These are phyloP conservation scores for Bibio marci DNA, from an alignment of 2,888 invertebrate genomes.

Conservation along the genomic window DNA sequence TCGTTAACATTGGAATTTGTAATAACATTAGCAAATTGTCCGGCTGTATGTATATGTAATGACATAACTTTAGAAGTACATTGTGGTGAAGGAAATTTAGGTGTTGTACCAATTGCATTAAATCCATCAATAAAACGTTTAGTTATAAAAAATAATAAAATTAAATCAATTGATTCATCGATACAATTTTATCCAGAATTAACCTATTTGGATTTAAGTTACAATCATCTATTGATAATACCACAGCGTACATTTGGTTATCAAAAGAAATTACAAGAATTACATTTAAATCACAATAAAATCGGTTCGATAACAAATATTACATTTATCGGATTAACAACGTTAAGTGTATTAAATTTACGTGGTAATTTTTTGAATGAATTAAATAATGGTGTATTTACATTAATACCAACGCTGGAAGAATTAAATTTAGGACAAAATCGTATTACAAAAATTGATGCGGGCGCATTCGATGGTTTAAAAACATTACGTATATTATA, in stretches of 20 bases:
- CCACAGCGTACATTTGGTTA: constrained; percentile 62
- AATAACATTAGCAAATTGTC: constrained; percentile 57
- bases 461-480: constrained; percentile 58
- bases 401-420: constrained; percentile 55
- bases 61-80: constrained; percentile 75
- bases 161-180: constrained; percentile 75
- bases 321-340: constrained; percentile 62
- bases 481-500: constrained; percentile 61
- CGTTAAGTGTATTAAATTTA: constrained; percentile 62
- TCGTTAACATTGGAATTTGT: constrained; percentile 18
- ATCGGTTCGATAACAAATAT: constrained; percentile 61
- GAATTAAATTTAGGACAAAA: constrained; percentile 77
- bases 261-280: constrained; percentile 64
- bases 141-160: constrained; percentile 68
- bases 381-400: constrained; percentile 55
- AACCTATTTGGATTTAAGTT: constrained; percentile 69
- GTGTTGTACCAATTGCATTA: constrained; percentile 77
- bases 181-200: constrained; percentile 78
- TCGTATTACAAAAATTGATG: constrained; percentile 63
- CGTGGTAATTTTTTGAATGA: constrained; percentile 64
- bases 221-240: constrained; percentile 68
- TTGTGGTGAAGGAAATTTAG: constrained; percentile 71
- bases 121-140: constrained; percentile 80
- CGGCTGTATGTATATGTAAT: constrained; percentile 75
- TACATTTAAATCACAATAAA: constrained; percentile 72